Conservation (phyloP, 2,113 vertebrate species). For the Opisthocomus hoazin region DNA sequence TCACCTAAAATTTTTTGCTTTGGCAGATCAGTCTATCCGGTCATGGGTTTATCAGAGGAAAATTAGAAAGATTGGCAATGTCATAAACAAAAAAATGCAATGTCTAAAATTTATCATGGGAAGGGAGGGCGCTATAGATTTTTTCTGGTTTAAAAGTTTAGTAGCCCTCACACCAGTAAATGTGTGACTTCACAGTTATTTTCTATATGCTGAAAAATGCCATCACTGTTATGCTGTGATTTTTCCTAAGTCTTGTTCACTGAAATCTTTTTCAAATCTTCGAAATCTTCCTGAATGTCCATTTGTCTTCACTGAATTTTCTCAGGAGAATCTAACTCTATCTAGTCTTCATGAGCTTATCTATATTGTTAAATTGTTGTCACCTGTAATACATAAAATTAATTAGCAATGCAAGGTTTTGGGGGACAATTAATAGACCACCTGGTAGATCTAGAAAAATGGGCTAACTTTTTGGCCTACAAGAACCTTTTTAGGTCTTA, state of each 20-base stretch:
- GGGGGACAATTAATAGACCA: neutral
- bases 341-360: neutral
- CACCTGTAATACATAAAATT: neutral
- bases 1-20: neutral
- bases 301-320: neutral
- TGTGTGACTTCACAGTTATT: neutral
- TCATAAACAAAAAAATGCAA: neutral
- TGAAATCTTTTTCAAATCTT: neutral
- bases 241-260: neutral
- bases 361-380: neutral
- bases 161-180: neutral
- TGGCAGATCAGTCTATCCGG: neutral
- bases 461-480: neutral
- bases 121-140: neutral
- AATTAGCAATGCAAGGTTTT: neutral
- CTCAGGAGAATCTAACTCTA: neutral
- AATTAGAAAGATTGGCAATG: neutral
- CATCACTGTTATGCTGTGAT: neutral
- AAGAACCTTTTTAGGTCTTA: neutral
- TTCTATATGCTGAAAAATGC: neutral
- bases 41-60: neutral
- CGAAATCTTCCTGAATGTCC: neutral
- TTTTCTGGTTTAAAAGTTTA: neutral
- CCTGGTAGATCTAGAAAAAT: neutral
- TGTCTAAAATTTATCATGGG: neutral